Percentiles rank a stretch among this genome's conserved stretches.
phyloP scores from a whole-genome alignment of 1,140 invertebrate species.

The Gryllus bimaculatus region DNA sequence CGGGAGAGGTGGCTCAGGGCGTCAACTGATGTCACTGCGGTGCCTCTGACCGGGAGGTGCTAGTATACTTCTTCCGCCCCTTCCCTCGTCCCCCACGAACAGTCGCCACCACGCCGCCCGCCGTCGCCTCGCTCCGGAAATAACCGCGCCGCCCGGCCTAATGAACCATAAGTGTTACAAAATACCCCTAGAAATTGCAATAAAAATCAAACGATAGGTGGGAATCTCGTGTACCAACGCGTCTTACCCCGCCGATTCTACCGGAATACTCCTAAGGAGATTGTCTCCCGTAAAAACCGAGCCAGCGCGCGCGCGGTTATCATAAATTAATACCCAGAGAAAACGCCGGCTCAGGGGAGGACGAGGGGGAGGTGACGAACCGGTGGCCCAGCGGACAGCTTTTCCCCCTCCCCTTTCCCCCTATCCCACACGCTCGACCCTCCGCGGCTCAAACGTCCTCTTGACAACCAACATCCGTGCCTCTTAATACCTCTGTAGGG shows the following conservation, averaged over 20 bases:
- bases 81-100: neutral
- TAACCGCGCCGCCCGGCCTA: neutral
- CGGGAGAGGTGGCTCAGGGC: too few species aligned
- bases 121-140: neutral
- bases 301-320: neutral
- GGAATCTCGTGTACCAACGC: neutral
- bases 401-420: too few species aligned
- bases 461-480: too few species aligned
- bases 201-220: neutral
- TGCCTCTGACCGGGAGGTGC: too few species aligned
- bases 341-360: neutral
- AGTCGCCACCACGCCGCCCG: too few species aligned
- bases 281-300: neutral
- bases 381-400: too few species aligned
- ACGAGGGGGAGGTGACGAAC: too few species aligned
- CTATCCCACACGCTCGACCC: too few species aligned
- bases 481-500: too few species aligned
- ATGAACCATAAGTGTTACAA: slow-evolving; percentile 1
- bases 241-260: neutral
- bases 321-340: neutral
- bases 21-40: too few species aligned
- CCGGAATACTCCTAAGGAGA: neutral
- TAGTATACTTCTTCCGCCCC: too few species aligned
- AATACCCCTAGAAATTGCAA: neutral
- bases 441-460: too few species aligned